A percentile compares a stretch with the other conserved stretches of the same genome.
Conservation (phyloP, 2,113 vertebrate species). For the Ornithorhynchus anatinus region DNA sequence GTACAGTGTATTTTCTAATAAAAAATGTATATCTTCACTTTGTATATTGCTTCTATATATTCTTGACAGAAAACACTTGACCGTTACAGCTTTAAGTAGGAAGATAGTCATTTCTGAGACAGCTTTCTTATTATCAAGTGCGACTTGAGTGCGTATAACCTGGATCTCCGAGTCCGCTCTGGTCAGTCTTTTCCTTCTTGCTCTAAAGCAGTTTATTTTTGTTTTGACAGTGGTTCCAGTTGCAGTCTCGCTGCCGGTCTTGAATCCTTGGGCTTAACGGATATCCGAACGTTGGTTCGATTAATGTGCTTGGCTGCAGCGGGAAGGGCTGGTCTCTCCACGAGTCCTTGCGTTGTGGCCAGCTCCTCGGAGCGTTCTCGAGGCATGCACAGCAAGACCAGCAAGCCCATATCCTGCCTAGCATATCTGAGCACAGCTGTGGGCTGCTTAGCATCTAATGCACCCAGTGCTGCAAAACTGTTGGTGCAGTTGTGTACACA, state of each 20-base stretch:
- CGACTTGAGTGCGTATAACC: not conserved
- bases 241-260: slow-evolving; percentile 98
- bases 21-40: no score
- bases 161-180: not conserved
- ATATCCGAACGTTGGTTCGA: slow-evolving; percentile 93
- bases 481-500: slow-evolving; percentile 96
- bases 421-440: slow-evolving; percentile 97
- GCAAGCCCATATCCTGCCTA: slow-evolving; percentile 95
- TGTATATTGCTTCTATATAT: no score
- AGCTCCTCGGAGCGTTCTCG: slow-evolving; percentile 79
- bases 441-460: slow-evolving; percentile 94
- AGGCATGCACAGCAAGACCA: slow-evolving; percentile 82
- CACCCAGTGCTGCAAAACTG: slow-evolving; percentile 91
- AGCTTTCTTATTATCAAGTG: not conserved
- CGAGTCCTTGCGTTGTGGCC: slow-evolving; percentile 69
- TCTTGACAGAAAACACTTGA: no score
- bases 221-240: slow-evolving; percentile 87
- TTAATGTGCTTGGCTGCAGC: slow-evolving; percentile 97
- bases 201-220: not conserved
- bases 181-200: not conserved
- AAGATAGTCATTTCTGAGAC: no score
- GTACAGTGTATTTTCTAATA: no score
- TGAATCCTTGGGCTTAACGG: slow-evolving; percentile 92
- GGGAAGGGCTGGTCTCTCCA: slow-evolving; percentile 92
- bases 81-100: no score